phyloP scores from a whole-genome alignment of 2,113 vertebrate genomes.

The cat (Felis catus) region DNA sequence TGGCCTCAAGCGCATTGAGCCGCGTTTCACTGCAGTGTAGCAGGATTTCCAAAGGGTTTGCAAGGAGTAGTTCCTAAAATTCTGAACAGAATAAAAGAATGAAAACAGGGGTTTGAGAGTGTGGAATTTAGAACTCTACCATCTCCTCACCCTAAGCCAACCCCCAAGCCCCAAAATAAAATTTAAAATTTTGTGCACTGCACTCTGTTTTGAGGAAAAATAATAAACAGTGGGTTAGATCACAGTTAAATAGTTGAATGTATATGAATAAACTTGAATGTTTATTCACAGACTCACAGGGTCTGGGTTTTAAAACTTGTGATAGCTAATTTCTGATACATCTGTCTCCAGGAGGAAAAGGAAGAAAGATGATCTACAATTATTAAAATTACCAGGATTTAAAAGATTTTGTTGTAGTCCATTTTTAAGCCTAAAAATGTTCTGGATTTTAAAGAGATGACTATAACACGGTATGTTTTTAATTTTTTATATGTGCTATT shows the following conservation, averaged over 20 bases:
- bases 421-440: constrained; percentile 18
- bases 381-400: constrained; percentile 53
- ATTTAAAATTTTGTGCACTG: constrained; percentile 16
- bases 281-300: neutral
- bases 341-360: neutral
- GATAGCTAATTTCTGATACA: neutral
- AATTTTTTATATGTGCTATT: neutral
- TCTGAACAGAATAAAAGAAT: constrained; percentile 61
- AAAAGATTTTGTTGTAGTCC: constrained; percentile 26
- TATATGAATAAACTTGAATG: constrained; percentile 30
- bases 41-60: constrained; percentile 67
- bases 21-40: constrained; percentile 37
- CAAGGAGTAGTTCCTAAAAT: constrained; percentile 70
- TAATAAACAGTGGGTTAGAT: constrained; percentile 33
- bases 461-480: neutral
- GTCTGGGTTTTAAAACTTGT: constrained; percentile 1
- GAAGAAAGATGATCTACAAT: constrained; percentile 4
- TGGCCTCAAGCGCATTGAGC: constrained; percentile 76
- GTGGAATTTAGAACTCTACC: constrained; percentile 20
- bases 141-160: neutral
- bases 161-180: neutral
- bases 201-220: constrained; percentile 6
- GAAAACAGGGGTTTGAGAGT: constrained; percentile 7
- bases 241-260: neutral
- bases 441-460: neutral